phyloP scores from a whole-genome alignment of 2,113 vertebrate species.

The Pomatostomus ruficeps region DNA sequence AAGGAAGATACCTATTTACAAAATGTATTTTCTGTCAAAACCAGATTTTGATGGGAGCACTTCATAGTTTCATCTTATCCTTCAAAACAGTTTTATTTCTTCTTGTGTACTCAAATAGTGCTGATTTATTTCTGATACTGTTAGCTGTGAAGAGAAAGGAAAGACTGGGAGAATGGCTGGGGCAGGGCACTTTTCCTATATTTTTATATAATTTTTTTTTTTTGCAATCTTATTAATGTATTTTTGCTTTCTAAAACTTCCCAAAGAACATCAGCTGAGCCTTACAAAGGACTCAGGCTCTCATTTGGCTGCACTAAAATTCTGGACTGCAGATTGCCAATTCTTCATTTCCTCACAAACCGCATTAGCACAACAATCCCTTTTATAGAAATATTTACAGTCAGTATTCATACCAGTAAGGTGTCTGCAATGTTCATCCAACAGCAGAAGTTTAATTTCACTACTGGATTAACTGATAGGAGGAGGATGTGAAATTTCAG shows the following conservation, averaged over 20 bases:
- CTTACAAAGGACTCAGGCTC: not conserved
- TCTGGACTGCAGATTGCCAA: not conserved
- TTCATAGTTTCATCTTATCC: not conserved
- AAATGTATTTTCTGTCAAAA: not conserved
- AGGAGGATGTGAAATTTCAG: not conserved
- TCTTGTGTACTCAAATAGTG: not conserved
- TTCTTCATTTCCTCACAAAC: not conserved
- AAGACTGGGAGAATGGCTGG: not conserved
- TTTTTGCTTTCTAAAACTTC: not conserved
- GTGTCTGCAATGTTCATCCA: not conserved
- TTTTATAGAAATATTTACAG: not conserved
- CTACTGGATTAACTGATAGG: not conserved
- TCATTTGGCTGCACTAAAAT: not conserved
- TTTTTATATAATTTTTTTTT: not conserved
- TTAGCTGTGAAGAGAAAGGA: not conserved
- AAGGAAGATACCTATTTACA: not conserved
- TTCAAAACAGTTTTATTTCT: not conserved
- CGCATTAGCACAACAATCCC: not conserved
- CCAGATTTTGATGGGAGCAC: not conserved
- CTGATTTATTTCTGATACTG: not conserved
- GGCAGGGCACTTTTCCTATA: not conserved
- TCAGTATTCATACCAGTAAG: not conserved
- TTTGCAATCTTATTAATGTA: not conserved
- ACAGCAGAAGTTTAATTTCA: not conserved
- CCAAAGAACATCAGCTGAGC: not conserved